Base-by-base conservation (phyloP, 1,140 invertebrate genomes). In the Sycobia sp. region DNA sequence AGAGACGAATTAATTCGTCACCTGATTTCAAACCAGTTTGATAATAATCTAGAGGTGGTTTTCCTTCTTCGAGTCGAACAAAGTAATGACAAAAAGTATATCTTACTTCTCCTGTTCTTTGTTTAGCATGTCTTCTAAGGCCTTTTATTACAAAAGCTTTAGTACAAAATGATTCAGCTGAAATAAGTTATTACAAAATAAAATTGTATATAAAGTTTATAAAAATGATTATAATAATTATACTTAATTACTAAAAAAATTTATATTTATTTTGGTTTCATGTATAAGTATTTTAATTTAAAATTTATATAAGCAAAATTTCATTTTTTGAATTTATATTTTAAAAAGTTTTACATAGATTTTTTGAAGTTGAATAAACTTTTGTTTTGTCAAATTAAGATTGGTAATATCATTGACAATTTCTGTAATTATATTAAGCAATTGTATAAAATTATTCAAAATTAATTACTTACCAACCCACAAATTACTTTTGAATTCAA, bases 401-500 rank as follows among this genome's bases (percentile, higher is more conserved):
- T n/a, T n/a, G n/a, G n/a, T n/a, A n/a, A n/a, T n/a, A n/a, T n/a
- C n/a, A n/a, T n/a, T n/a, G n/a, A n/a, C n/a, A n/a, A n/a, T 38
- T 38, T 38, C 3, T n/a, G n/a, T n/a, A n/a, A n/a, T n/a, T n/a
- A n/a, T n/a, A n/a, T n/a, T n/a, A n/a, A n/a, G n/a, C n/a, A 38
- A 5, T 9, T 43, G 9, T 5, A 16, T 43, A 43, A 16, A 16
- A 43, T 43, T 43, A 16, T 32, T 13, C 16, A 50, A 53, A 38
- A 20, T 27, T 85, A 86, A 86, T 81, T 72, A 89, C 89, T 88
- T 82, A 96, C 94, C 91, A 84, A 98, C 89, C 96, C 96, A 99
- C 44, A 99, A 84, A 84, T 98, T 98, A 73, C 91, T 96, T 76
- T 88, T 91, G 80, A 90, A 99, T 83, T 98, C 96, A 29, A 98